Base-by-base conservation (phyloP, 2,888 invertebrate genomes). In the Hyles lineata region DNA sequence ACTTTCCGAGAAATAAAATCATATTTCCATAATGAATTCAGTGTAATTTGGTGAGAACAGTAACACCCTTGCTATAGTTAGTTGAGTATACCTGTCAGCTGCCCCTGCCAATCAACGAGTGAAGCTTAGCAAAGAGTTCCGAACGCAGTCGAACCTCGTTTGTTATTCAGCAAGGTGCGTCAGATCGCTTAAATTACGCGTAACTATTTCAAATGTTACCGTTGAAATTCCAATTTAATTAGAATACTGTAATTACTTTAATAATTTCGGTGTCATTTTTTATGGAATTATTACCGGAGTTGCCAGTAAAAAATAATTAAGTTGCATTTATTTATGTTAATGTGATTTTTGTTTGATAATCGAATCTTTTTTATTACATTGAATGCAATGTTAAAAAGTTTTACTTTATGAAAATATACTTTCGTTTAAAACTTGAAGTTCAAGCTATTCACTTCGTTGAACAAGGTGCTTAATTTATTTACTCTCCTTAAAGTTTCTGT, bases 21-120 rank as follows among this genome's bases (percentile, higher is more conserved):
- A 59, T 60, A 71, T 59, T 58, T 58, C 71, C 71, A 60, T 60
- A 67, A 67, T 50, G 67, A 67, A 67, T 43, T 50, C 50, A 9
- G 62, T 23, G 70, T 70, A 73, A 73, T 63, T 71, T 71, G 35
- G 63, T 71, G 60, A 25, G 70, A 58, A 71, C 32, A 25, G 58
- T 52, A n/a, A 62, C 67, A 67, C 67, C 50, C 67, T 67, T 67
- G 43, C 11, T 32, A 17, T 23, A 67, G 63, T 63, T 67, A 43
- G 11, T 43, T 43, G 11, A 23, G 50, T 43, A 50, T 50, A 67
- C 67, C 50, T 67, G 67, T 67, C 67, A 50, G 23, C 19, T 23
- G 23, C 50, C 67, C 67, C 43, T 67, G 67, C 67, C 50, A 67
- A 67, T 67, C 67, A 67, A 67, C 67, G 67, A 67, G 32, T 62